These are phyloP conservation scores for Atherinosoma microstoma DNA, from an alignment of 2,797 vertebrate species.

Conservation along the genomic window DNA sequence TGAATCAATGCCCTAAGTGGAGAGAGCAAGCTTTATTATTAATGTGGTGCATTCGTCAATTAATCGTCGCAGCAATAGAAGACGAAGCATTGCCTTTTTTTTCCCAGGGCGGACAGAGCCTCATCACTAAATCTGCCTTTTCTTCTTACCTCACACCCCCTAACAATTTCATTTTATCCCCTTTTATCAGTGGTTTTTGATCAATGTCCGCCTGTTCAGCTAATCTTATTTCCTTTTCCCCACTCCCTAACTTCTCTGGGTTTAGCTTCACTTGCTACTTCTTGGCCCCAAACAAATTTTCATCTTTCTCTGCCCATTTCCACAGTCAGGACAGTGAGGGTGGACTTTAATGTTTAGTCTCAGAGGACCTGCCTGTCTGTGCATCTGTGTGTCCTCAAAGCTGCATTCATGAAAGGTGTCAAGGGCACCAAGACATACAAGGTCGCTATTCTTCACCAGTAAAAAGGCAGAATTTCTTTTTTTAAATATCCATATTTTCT, in stretches of 20 bases:
- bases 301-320: not conserved
- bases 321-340: conserved; percentile 14
- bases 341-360: conserved; percentile 32
- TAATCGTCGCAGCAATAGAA: conserved; percentile 65
- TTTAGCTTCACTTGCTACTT: conserved; percentile 3
- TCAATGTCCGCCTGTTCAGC: conserved; percentile 30
- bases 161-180: conserved; percentile 38
- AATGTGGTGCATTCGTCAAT: conserved; percentile 77
- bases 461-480: not conserved
- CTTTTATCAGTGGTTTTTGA: conserved; percentile 36
- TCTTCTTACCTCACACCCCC: not conserved
- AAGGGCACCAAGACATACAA: conserved; percentile 44
- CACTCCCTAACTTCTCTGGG: not conserved
- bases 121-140: conserved; percentile 48
- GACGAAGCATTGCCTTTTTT: conserved; percentile 58
- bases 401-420: conserved; percentile 31
- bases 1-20: conserved; percentile 80
- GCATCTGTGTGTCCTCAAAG: conserved; percentile 18
- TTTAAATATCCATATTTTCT: not conserved
- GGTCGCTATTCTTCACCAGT: not conserved
- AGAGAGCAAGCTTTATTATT: conserved; percentile 73
- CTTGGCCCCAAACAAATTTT: conserved; percentile 14
- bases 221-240: conserved; percentile 8
- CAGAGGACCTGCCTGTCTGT: conserved; percentile 25
- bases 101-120: conserved; percentile 20